A percentile compares a stretch with the other conserved stretches of the same genome.
phyloP scores from a whole-genome alignment of 2,888 invertebrate species.

The Tanaodytes sp. region DNA sequence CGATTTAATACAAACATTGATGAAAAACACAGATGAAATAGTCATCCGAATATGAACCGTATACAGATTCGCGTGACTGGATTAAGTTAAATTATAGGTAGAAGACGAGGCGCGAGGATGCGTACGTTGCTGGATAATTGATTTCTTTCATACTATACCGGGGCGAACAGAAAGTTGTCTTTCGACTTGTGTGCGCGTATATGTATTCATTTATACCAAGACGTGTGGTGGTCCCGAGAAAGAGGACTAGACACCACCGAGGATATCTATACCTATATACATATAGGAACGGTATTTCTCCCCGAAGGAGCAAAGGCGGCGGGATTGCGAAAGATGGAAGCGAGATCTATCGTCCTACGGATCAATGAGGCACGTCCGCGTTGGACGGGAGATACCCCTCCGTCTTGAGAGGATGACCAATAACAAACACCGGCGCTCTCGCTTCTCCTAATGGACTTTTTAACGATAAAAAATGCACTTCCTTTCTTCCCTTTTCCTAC shows the following conservation, averaged over 20 bases:
- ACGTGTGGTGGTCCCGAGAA: conserved; percentile 30
- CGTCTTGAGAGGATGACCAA: conserved; percentile 70
- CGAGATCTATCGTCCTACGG: conserved; percentile 65
- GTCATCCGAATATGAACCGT: too few species aligned
- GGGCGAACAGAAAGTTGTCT: conserved; percentile 63
- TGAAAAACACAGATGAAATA: too few species aligned
- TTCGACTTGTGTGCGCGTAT: conserved; percentile 57
- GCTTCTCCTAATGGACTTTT: conserved; percentile 72
- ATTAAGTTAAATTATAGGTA: conserved; percentile 28
- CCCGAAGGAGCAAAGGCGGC: conserved; percentile 37
- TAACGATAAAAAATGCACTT: conserved; percentile 73
- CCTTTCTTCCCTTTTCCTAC: conserved; percentile 60
- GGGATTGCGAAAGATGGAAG: conserved; percentile 56
- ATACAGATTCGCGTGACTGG: conserved; percentile 37
- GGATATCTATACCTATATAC: too few species aligned
- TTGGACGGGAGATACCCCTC: conserved; percentile 65
- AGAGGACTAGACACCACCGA: too few species aligned
- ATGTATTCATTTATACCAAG: conserved; percentile 55
- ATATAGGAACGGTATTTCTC: conserved; percentile 57
- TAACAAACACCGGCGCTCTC: conserved; percentile 70
- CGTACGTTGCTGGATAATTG: conserved; percentile 65
- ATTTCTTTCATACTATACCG: conserved; percentile 66
- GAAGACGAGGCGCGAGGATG: conserved; percentile 49
- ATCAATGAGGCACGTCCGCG: conserved; percentile 68
- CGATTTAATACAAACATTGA: too few species aligned